These are phyloP conservation scores for Drosophila repletoides DNA, from an alignment of 1,140 invertebrate species.

Conservation along the genomic window DNA sequence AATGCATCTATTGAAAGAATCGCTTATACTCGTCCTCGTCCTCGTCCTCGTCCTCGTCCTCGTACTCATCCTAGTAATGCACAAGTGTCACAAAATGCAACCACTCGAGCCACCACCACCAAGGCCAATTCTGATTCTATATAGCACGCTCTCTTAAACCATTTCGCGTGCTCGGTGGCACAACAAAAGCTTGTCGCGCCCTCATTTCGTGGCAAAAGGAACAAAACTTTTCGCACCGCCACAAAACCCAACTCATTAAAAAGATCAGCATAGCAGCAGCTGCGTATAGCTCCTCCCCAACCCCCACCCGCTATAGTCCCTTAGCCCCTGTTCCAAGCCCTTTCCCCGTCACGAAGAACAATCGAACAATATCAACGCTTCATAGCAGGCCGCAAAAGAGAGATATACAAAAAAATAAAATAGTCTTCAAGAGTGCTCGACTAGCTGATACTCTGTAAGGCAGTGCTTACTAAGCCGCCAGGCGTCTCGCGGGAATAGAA, in stretches of 20 bases:
- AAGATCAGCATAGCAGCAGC: conserved; percentile 62
- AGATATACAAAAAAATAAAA: neutral
- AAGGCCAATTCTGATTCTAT: conserved; percentile 27
- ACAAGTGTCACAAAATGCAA: conserved; percentile 19
- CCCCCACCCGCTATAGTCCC: neutral
- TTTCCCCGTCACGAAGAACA: conserved; percentile 46
- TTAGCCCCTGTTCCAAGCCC: conserved; percentile 9
- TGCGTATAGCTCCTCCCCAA: neutral
- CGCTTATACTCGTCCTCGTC: too few species aligned
- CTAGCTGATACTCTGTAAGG: too few species aligned
- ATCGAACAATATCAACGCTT: conserved; percentile 75
- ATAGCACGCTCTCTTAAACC: conserved; percentile 16
- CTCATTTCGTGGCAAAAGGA: conserved; percentile 65
- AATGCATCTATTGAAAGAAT: neutral
- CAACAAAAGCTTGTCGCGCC: conserved; percentile 42
- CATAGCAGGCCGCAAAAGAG: conserved; percentile 46
- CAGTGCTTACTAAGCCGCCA: too few species aligned
- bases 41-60: too few species aligned
- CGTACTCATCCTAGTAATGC: neutral
- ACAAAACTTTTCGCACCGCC: conserved; percentile 65
- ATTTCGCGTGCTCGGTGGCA: conserved; percentile 7
- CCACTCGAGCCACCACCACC: conserved; percentile 13
- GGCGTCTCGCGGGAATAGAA: too few species aligned
- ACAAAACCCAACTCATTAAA: conserved; percentile 77
- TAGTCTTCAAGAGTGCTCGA: too few species aligned